A percentile compares a stretch with the other conserved stretches of the same genome.
Evolutionary conservation across 2,113 vertebrate genomes (phyloP).

Genomic region (Ascaphus truei): DNA sequence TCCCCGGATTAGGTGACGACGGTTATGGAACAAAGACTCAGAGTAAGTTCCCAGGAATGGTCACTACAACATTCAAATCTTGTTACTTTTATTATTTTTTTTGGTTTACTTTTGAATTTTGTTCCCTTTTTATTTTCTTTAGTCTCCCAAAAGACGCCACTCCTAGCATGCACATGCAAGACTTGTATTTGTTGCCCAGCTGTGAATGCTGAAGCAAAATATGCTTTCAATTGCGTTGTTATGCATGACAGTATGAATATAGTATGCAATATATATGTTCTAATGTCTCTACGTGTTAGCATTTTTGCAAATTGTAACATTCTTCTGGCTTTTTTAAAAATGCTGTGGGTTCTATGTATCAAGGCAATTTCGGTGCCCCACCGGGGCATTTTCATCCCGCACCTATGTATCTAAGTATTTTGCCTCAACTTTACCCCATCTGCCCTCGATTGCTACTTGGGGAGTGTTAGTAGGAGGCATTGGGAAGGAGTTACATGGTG

Average conservation of each 20-base stretch:
- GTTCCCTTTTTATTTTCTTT: slow-evolving; percentile 66
- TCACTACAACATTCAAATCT: slow-evolving; percentile 68
- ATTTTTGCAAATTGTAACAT: too few species aligned
- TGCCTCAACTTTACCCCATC: too few species aligned
- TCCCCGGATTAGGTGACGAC: slow-evolving; percentile 98
- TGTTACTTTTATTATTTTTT: slow-evolving; percentile 13
- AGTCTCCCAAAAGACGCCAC: slow-evolving; percentile 63
- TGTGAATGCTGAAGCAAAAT: slow-evolving; percentile 66
- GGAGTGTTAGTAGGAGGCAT: too few species aligned
- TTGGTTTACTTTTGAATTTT: slow-evolving; percentile 37
- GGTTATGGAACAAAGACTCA: slow-evolving; percentile 98
- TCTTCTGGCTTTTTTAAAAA: background rate
- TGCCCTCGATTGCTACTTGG: too few species aligned
- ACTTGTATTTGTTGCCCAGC: slow-evolving; percentile 72
- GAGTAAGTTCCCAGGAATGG: slow-evolving; percentile 96
- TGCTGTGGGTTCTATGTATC: background rate
- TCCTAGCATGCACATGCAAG: slow-evolving; percentile 75
- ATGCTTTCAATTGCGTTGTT: slow-evolving; percentile 58
- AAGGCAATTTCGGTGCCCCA: too few species aligned
- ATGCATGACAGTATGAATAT: slow-evolving; percentile 70
- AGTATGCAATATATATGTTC: slow-evolving; percentile 55
- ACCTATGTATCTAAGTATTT: too few species aligned
- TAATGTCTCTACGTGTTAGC: too few species aligned
- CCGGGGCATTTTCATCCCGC: too few species aligned
- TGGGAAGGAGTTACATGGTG: too few species aligned